A percentile compares a stretch with the other conserved stretches of the same genome.
Evolutionary conservation across 2,888 invertebrate genomes (phyloP).

Genomic region (Acleris literana): DNA sequence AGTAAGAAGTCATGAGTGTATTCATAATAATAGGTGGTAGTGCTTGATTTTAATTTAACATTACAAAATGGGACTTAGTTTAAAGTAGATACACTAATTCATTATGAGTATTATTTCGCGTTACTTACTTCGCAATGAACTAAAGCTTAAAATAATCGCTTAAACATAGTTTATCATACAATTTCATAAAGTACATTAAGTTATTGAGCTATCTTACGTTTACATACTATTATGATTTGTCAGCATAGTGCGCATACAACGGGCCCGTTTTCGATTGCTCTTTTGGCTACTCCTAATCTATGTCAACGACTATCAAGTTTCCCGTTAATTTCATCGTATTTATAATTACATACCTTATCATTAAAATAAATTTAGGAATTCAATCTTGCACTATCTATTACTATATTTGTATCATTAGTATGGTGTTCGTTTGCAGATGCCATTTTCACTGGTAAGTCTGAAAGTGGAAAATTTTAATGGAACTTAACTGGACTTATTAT

Average conservation of each 20-base stretch:
- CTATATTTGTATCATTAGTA: constrained; percentile 72
- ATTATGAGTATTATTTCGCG: constrained; percentile 65
- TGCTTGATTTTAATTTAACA: constrained; percentile 79
- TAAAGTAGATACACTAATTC: constrained; percentile 53
- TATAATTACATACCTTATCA: constrained; percentile 61
- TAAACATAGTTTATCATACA: constrained; percentile 68
- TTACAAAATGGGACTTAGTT: constrained; percentile 81
- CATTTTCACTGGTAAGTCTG: constrained; percentile 69
- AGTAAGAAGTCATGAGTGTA: constrained; percentile 82
- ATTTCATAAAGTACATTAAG: constrained; percentile 64
- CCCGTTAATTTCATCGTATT: constrained; percentile 71
- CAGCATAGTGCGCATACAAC: constrained; percentile 65
- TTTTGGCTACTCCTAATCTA: constrained; percentile 44
- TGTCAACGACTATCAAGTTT: constrained; percentile 53
- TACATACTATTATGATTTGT: constrained; percentile 49
- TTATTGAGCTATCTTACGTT: constrained; percentile 77
- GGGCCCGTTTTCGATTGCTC: background rate
- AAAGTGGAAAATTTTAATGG: constrained; percentile 54
- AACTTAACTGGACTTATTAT: background rate
- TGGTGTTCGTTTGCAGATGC: constrained; percentile 80
- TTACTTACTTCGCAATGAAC: constrained; percentile 43
- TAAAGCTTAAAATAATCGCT: constrained; percentile 58
- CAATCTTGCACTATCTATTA: constrained; percentile 63
- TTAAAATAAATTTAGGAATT: constrained; percentile 73
- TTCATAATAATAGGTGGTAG: constrained; percentile 79